These are phyloP conservation scores for Hermodice carunculata DNA, from an alignment of 2,888 invertebrate species.

Conservation along the genomic window DNA sequence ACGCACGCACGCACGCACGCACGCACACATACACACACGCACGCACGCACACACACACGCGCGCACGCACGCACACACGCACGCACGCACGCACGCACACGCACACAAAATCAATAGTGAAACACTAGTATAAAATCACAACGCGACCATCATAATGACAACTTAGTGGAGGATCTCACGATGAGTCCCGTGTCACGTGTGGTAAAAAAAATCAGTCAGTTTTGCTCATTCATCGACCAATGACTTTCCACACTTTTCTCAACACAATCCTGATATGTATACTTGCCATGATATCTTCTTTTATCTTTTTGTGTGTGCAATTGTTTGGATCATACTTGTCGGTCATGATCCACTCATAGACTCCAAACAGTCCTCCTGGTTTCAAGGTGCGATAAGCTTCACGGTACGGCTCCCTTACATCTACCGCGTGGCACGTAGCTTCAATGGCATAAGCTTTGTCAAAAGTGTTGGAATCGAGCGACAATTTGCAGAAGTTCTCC, in stretches of 20 bases:
- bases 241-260: no score
- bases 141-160: no score
- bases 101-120: neutral
- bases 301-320: slow-evolving; percentile 29
- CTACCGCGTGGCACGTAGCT: slow-evolving; percentile 38
- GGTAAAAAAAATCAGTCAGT: no score
- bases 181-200: no score
- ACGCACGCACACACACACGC: slow-evolving; percentile 4
- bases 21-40: neutral
- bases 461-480: slow-evolving; percentile 26
- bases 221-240: no score
- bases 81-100: neutral
- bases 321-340: slow-evolving; percentile 34
- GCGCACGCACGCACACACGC: neutral
- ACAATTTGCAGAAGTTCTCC: slow-evolving; percentile 36
- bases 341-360: slow-evolving; percentile 41
- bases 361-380: slow-evolving; percentile 38
- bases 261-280: no score
- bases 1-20: neutral
- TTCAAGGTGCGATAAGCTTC: slow-evolving; percentile 37
- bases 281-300: slow-evolving; percentile 33
- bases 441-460: slow-evolving; percentile 38
- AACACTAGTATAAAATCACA: neutral
- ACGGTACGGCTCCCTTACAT: slow-evolving; percentile 20
- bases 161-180: no score